Conservation (phyloP, 2,113 vertebrate species). For the Plestiodon gilberti region DNA sequence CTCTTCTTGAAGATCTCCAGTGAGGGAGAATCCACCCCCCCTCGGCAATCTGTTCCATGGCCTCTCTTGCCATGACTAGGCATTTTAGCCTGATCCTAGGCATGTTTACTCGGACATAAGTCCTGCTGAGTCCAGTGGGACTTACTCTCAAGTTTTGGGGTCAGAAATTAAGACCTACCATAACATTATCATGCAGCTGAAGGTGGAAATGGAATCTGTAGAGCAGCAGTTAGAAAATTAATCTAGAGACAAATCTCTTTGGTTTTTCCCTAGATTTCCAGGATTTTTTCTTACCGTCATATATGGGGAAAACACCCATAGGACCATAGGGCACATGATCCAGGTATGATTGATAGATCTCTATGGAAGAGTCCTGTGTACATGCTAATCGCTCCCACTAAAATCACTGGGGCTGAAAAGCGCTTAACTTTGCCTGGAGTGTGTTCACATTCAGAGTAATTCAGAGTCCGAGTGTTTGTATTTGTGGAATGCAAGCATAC, state of each 20-base stretch:
- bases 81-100: neutral
- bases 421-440: neutral
- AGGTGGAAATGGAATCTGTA: neutral
- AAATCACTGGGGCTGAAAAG: neutral
- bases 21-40: neutral
- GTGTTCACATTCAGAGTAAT: neutral
- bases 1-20: too few species aligned
- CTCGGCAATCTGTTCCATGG: neutral
- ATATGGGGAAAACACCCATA: neutral
- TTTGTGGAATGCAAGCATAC: neutral
- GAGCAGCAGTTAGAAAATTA: neutral
- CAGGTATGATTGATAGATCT: neutral
- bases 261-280: slow-evolving; percentile 21
- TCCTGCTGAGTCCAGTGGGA: neutral
- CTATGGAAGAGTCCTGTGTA: neutral
- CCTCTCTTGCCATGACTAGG: too few species aligned
- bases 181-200: neutral
- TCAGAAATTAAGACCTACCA: neutral
- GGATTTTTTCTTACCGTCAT: neutral
- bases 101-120: neutral
- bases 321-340: neutral
- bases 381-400: neutral
- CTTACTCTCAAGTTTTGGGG: neutral
- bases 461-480: neutral
- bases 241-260: neutral